Evolutionary conservation across 2,888 invertebrate species (phyloP).

Genomic region (Coleophora flavipennella): DNA sequence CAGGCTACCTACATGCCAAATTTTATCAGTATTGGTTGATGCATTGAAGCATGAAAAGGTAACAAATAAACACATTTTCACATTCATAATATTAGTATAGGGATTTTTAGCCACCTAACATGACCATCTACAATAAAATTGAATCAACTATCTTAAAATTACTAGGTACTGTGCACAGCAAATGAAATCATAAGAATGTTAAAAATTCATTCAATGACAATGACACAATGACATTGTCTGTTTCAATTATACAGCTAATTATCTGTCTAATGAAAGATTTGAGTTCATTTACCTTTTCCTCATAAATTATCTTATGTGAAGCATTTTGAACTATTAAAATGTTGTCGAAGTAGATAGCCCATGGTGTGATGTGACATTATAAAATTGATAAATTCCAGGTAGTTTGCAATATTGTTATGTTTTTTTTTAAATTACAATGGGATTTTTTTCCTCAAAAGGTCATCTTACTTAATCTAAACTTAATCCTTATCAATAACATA

Average conservation of each 20-base stretch:
- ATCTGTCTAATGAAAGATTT: conserved; percentile 7
- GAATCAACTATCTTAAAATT: background rate
- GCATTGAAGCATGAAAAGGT: no score
- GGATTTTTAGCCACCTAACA: no score
- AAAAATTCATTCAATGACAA: background rate
- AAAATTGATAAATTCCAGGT: background rate
- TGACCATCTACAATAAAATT: no score
- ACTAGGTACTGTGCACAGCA: background rate
- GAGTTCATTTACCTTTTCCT: conserved; percentile 20
- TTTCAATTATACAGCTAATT: conserved; percentile 16
- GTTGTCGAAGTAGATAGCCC: conserved; percentile 1
- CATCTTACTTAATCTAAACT: no score
- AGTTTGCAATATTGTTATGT: background rate
- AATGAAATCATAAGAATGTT: background rate
- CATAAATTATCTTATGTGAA: background rate
- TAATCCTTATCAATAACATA: no score
- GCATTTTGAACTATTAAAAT: background rate
- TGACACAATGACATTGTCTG: conserved; percentile 17
- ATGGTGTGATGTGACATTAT: background rate
- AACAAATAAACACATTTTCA: no score
- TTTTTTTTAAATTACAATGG: background rate
- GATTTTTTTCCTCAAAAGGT: no score
- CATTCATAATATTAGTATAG: no score
- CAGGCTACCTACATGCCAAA: no score
- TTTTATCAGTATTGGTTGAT: no score